These are phyloP conservation scores for Betta splendens DNA, from an alignment of 2,797 vertebrate genomes.

Conservation along the genomic window DNA sequence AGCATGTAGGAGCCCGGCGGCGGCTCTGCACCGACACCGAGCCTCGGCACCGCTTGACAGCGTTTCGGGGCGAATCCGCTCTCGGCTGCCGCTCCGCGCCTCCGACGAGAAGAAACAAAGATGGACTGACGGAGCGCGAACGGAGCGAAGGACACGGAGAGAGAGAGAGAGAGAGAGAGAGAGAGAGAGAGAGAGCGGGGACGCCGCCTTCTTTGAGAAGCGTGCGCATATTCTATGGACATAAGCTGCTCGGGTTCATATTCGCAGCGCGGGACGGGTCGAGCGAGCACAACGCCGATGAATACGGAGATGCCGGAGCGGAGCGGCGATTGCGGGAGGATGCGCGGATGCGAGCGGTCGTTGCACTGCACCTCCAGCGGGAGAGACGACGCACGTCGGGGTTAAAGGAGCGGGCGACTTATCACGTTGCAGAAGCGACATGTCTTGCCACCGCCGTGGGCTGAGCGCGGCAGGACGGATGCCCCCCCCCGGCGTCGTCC, in stretches of 20 bases:
- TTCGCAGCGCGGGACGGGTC: conserved; percentile 52
- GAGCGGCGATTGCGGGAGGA: conserved; percentile 29
- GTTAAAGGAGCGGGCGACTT: conserved; percentile 49
- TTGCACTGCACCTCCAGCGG: conserved; percentile 36
- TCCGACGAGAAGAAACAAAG: conserved; percentile 22
- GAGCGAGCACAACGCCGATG: conserved; percentile 51
- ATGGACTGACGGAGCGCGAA: conserved; percentile 47
- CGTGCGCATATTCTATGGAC: conserved; percentile 55
- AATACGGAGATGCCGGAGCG: conserved; percentile 51
- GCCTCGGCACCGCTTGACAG: conserved; percentile 54
- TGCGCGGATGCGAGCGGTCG: conserved; percentile 21
- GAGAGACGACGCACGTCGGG: conserved; percentile 56
- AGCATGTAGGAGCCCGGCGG: conserved; percentile 68
- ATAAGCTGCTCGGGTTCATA: conserved; percentile 36
- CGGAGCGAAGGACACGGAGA: conserved; percentile 13
- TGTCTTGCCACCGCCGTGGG: conserved; percentile 47
- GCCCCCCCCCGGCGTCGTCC: conserved; percentile 41
- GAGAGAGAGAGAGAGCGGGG: conserved; percentile 22
- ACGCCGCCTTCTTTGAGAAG: conserved; percentile 61
- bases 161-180: neutral
- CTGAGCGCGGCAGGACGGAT: conserved; percentile 30
- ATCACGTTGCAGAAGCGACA: conserved; percentile 49
- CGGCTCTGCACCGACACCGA: conserved; percentile 55
- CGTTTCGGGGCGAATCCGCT: conserved; percentile 64
- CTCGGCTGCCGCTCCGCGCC: conserved; percentile 39